Evolutionary conservation across 2,113 vertebrate species (phyloP), one percentile per base, ranked within the genome.

Genomic region (Varanus komodoensis): DNA sequence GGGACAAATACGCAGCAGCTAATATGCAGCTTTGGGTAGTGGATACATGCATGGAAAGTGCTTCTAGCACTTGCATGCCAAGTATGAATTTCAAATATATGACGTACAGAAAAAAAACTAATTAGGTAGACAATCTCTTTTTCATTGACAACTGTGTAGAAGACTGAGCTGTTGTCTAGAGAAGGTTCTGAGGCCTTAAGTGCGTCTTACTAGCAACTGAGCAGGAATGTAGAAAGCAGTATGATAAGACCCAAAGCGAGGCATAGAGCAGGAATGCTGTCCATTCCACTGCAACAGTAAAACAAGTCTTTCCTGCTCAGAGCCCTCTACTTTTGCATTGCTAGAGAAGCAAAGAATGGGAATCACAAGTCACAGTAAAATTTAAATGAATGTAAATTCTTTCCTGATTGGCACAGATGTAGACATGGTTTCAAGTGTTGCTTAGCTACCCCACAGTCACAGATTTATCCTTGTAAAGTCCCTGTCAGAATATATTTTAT

Each of bases 131-230:
- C 54, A 7, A 27, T 83, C 0, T 88, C 57, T 1, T 3, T 38
- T 81, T 92, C 69, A 23, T 82, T 74, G 71, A 57, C 84, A 17
- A 11, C 32, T 84, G 79, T 50, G 81, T 88, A 4, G 48, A 86
- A 78, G 34, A 6, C 44, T 71, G n/a, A 19, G 7, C 23, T 87
- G 23, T 27, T 79, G 48, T 48, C 38, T 19, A 32, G 44, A 44
- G 38, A 44, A 44, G 38, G 38, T 3, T 3, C 38, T 44, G 38
- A 50, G 15, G 27, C 44, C 34, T 17, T 78, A 15, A 48, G 25
- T 38, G 57, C 38, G 48, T 68, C 17, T 79, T 32, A 82, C 9
- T 54, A 68, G n/a, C 14, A 21, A 69, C 23, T 69, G 87, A 34
- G 29, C 6, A 81, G 77, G 48, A 88, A 88, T 64, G 8, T 87